A percentile compares a stretch with the other conserved stretches of the same genome.
These are phyloP conservation scores for Gallinago solitaria DNA, from an alignment of 2,797 vertebrate genomes.

Conservation along the genomic window DNA sequence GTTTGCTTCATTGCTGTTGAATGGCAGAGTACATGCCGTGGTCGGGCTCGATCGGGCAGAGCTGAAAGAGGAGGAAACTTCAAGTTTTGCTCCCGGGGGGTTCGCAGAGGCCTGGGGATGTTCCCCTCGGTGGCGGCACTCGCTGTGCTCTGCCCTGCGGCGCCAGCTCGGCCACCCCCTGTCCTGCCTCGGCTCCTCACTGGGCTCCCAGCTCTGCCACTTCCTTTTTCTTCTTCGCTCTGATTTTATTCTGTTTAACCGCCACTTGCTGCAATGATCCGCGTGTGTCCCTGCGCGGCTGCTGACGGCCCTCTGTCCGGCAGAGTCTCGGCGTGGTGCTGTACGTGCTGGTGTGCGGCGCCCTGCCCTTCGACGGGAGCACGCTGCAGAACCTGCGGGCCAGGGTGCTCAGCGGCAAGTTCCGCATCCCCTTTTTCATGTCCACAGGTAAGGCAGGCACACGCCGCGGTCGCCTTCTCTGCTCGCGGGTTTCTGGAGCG, in stretches of 20 bases:
- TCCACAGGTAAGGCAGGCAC: slow-evolving; percentile 84
- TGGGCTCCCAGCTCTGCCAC: background rate
- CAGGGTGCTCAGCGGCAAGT: slow-evolving; percentile 95
- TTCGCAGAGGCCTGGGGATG: background rate
- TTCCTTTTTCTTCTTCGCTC: too few relatives aligned
- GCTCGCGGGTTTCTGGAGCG: background rate
- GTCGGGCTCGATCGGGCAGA: background rate
- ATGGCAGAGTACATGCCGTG: fast-evolving
- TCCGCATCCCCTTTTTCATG: slow-evolving; percentile 99
- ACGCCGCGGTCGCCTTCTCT: background rate
- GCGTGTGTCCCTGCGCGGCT: background rate
- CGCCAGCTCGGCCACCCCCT: background rate
- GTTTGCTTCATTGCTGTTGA: background rate
- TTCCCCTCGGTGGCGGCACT: background rate
- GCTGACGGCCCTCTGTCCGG: background rate
- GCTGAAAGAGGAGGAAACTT: background rate
- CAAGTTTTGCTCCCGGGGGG: fast-evolving
- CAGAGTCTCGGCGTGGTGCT: slow-evolving; percentile 97
- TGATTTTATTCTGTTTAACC: fast-evolving
- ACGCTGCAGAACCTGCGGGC: slow-evolving; percentile 97
- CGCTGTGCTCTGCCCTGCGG: background rate
- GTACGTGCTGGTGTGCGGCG: slow-evolving; percentile 95
- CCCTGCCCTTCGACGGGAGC: slow-evolving; percentile 96
- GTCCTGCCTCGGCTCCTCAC: background rate
- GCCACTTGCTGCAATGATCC: fast-evolving